phyloP scores from a whole-genome alignment of 2,113 vertebrate species.

The Thunnus maccoyii region DNA sequence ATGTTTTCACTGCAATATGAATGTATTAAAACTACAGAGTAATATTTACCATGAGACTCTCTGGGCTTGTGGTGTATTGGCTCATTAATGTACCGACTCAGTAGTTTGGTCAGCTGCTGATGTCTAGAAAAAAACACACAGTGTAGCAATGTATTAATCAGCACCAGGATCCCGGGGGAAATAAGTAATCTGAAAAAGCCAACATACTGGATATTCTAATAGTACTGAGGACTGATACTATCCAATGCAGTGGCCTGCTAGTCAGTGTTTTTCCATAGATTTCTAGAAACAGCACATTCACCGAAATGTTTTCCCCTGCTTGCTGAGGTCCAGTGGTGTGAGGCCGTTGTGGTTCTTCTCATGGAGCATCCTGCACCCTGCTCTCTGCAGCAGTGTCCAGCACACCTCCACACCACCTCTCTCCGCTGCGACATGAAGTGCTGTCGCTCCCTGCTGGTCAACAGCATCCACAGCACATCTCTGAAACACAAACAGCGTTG shows the following conservation, averaged over 20 bases:
- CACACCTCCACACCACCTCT: constrained; percentile 83
- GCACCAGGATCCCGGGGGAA: constrained; percentile 52
- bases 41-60: constrained; percentile 80
- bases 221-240: constrained; percentile 2
- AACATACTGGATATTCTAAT: constrained; percentile 16
- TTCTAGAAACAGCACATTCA: constrained; percentile 53
- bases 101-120: constrained; percentile 84
- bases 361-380: constrained; percentile 80
- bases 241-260: not conserved
- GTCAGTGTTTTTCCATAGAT: constrained; percentile 16
- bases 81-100: constrained; percentile 77
- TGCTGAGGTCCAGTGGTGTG: constrained; percentile 85
- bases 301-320: constrained; percentile 85
- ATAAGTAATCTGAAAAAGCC: constrained; percentile 22
- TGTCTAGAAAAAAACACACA: constrained; percentile 79
- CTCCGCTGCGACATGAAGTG: constrained; percentile 86
- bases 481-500: constrained; percentile 63
- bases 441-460: constrained; percentile 85
- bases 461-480: constrained; percentile 81
- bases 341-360: constrained; percentile 80
- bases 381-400: constrained; percentile 84
- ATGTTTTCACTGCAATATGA: not conserved
- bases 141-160: constrained; percentile 57
- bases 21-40: not conserved
- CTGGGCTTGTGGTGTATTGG: constrained; percentile 79